A percentile compares a stretch with the other conserved stretches of the same genome.
phyloP scores from a whole-genome alignment of 2,888 invertebrate genomes.

The Oxytorus armatus region DNA sequence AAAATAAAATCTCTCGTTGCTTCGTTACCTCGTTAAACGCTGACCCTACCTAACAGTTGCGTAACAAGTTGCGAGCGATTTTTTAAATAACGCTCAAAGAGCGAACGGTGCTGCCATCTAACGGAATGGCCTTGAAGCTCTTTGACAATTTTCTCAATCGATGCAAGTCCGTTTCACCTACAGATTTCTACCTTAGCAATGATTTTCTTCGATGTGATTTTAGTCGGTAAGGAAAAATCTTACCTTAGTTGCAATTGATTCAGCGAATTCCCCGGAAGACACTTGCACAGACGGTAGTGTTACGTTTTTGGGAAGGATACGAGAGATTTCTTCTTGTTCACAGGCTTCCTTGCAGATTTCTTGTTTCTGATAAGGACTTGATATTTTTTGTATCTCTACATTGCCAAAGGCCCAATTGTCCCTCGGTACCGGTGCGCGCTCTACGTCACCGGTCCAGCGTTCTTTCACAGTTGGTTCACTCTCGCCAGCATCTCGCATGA shows the following conservation, averaged over 20 bases:
- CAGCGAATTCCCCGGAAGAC: background rate
- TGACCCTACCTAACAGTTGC: conserved; percentile 53
- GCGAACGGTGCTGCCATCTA: conserved; percentile 34
- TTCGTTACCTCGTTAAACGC: conserved; percentile 49
- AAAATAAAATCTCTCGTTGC: conserved; percentile 33
- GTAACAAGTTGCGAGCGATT: conserved; percentile 14
- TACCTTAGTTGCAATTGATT: conserved; percentile 23
- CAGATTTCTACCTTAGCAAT: background rate
- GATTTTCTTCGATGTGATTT: background rate
- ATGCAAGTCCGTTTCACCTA: background rate
- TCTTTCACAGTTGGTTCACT: conserved; percentile 28
- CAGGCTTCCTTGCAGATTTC: conserved; percentile 26
- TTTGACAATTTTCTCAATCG: background rate
- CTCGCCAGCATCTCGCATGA: conserved; percentile 55
- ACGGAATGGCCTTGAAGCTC: background rate
- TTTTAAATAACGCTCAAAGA: conserved; percentile 5
- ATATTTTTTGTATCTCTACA: conserved; percentile 41
- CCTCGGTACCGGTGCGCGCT: conserved; percentile 14
- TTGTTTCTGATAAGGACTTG: background rate
- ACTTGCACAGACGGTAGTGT: background rate
- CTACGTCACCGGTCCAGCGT: conserved; percentile 55
- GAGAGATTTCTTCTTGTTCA: conserved; percentile 18
- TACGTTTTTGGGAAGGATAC: conserved; percentile 33
- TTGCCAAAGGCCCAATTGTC: conserved; percentile 61
- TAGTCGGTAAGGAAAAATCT: conserved; percentile 23